phyloP scores from a whole-genome alignment of 2,888 invertebrate species.

The Perizoma affinitatum region DNA sequence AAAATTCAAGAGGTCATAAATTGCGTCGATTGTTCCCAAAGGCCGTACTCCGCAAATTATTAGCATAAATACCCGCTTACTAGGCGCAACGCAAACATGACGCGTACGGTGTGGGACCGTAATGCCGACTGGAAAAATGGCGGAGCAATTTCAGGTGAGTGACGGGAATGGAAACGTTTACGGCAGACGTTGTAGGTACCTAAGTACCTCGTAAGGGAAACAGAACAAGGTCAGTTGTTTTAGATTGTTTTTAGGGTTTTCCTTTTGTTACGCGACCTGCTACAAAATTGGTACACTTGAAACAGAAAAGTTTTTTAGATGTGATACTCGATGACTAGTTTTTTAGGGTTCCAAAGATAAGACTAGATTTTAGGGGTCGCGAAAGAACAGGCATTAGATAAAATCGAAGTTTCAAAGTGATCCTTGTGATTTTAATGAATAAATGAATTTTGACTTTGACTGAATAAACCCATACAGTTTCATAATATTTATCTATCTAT shows the following conservation, averaged over 20 bases:
- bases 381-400: too few species aligned
- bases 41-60: constrained; percentile 53
- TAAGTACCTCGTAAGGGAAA: constrained; percentile 19
- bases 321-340: too few species aligned
- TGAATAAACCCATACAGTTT: too few species aligned
- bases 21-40: constrained; percentile 63
- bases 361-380: too few species aligned
- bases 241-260: constrained; percentile 16
- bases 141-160: constrained; percentile 28
- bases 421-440: too few species aligned
- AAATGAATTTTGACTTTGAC: too few species aligned
- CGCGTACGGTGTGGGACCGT: constrained; percentile 27
- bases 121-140: constrained; percentile 16
- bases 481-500: too few species aligned
- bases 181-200: constrained; percentile 6
- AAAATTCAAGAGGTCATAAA: constrained; percentile 64
- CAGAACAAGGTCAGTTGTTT: constrained; percentile 17
- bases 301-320: too few species aligned
- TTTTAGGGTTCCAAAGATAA: too few species aligned
- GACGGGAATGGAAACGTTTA: constrained; percentile 27
- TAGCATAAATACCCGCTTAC: constrained; percentile 71
- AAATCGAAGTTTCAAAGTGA: too few species aligned
- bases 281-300: too few species aligned
- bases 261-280: not conserved
- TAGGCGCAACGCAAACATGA: constrained; percentile 60